phyloP scores from a whole-genome alignment of 1,140 invertebrate species.

The Zaprionus lachaisei region DNA sequence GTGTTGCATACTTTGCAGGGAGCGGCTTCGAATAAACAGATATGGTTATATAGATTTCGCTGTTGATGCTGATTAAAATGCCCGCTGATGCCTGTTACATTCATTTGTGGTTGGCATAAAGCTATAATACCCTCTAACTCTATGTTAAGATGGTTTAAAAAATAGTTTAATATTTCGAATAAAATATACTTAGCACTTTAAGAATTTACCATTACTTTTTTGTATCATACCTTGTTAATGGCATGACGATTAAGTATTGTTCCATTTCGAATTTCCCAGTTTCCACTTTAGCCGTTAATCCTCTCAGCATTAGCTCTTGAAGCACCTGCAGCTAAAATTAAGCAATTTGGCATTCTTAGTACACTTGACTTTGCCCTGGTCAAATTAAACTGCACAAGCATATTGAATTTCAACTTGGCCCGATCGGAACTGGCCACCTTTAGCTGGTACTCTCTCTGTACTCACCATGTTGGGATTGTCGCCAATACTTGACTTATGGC shows the following conservation, averaged over 20 bases:
- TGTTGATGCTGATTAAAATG: no score
- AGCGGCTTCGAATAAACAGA: no score
- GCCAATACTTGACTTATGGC: conserved; percentile 74
- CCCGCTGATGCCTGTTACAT: no score
- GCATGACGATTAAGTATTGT: neutral
- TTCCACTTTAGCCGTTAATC: neutral
- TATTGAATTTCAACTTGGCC: conserved; percentile 5
- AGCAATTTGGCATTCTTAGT: conserved; percentile 6
- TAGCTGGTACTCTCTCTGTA: neutral
- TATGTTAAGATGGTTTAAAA: no score
- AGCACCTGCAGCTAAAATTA: no score
- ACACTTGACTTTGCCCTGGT: conserved; percentile 7
- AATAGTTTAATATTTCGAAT: no score
- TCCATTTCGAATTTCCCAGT: neutral
- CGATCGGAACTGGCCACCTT: neutral
- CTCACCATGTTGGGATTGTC: neutral
- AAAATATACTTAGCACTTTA: no score
- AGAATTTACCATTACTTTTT: no score
- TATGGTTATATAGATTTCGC: no score
- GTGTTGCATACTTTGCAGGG: no score
- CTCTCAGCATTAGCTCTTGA: neutral
- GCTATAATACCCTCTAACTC: no score
- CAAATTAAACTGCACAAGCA: conserved; percentile 9
- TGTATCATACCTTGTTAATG: neutral
- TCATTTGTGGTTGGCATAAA: no score